These are phyloP conservation scores for Lithophane ornitopus DNA, from an alignment of 2,888 invertebrate species.

Conservation along the genomic window DNA sequence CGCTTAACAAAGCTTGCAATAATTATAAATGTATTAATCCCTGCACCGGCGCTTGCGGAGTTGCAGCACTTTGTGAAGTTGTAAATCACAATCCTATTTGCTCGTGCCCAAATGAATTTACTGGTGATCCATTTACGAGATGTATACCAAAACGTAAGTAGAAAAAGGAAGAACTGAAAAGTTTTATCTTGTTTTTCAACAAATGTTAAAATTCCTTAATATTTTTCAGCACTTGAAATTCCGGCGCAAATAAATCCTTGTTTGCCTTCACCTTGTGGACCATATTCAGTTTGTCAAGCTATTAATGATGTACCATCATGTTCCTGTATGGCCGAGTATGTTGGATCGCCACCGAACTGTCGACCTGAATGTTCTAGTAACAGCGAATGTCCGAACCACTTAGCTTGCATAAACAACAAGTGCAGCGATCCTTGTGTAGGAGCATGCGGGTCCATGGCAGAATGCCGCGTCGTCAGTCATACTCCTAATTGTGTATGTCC, in stretches of 20 bases:
- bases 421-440: conserved; percentile 94
- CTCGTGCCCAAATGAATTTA: conserved; percentile 92
- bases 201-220: conserved; percentile 2
- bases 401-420: conserved; percentile 93
- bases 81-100: conserved; percentile 95
- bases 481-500: conserved; percentile 93
- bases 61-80: conserved; percentile 93
- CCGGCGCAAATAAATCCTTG: conserved; percentile 91
- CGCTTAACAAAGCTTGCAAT: conserved; percentile 93
- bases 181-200: neutral
- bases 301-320: conserved; percentile 92
- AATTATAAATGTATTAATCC: conserved; percentile 95
- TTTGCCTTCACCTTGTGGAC: conserved; percentile 92
- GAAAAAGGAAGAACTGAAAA: neutral
- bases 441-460: conserved; percentile 93
- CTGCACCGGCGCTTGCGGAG: conserved; percentile 94
- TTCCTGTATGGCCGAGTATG: conserved; percentile 92
- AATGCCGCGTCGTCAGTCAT: conserved; percentile 94
- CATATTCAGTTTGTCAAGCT: conserved; percentile 91
- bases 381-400: conserved; percentile 92
- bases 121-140: conserved; percentile 94
- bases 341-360: conserved; percentile 93
- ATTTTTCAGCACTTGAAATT: conserved; percentile 78
- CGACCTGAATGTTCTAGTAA: conserved; percentile 94
- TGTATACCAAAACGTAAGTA: conserved; percentile 92